A percentile compares a stretch with the other conserved stretches of the same genome.
phyloP scores from a whole-genome alignment of 1,140 invertebrate species.

The Lordiphosa stackelbergi region DNA sequence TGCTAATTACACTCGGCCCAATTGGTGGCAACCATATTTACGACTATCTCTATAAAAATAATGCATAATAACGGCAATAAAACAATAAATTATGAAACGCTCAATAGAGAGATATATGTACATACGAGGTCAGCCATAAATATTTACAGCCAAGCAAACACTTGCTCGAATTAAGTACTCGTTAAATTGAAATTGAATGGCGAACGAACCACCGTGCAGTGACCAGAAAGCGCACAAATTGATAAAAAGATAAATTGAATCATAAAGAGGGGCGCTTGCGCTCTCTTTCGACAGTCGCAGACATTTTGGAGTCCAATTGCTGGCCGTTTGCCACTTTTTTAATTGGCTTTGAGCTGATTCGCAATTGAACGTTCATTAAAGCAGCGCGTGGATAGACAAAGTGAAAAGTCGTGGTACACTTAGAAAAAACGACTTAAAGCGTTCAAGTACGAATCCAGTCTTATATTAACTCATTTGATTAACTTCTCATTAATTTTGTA shows the following conservation, averaged over 20 bases:
- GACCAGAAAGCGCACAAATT: constrained; percentile 45
- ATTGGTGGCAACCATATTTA: constrained; percentile 36
- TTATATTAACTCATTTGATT: too few relatives aligned
- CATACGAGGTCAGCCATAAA: constrained; percentile 56
- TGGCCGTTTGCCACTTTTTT: constrained; percentile 25
- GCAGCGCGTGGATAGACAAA: background rate
- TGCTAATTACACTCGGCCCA: too few relatives aligned
- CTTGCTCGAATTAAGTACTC: constrained; percentile 74
- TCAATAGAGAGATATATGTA: constrained; percentile 19
- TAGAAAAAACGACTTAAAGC: background rate
- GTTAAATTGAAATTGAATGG: constrained; percentile 71
- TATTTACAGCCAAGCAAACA: constrained; percentile 74
- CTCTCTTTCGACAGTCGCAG: background rate
- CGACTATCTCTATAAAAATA: constrained; percentile 70
- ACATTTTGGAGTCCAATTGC: constrained; percentile 26
- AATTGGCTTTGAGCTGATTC: constrained; percentile 47
- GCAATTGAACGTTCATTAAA: constrained; percentile 18
- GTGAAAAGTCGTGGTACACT: background rate
- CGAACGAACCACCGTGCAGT: constrained; percentile 20
- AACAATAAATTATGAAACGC: constrained; percentile 69
- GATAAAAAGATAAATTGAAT: constrained; percentile 68
- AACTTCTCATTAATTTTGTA: too few relatives aligned
- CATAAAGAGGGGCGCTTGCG: constrained; percentile 35
- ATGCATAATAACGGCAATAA: constrained; percentile 71
- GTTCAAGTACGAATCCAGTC: too few relatives aligned